Percentiles rank a stretch among this genome's conserved stretches.
phyloP scores from a whole-genome alignment of 1,140 invertebrate species.

The Ips typographus region DNA sequence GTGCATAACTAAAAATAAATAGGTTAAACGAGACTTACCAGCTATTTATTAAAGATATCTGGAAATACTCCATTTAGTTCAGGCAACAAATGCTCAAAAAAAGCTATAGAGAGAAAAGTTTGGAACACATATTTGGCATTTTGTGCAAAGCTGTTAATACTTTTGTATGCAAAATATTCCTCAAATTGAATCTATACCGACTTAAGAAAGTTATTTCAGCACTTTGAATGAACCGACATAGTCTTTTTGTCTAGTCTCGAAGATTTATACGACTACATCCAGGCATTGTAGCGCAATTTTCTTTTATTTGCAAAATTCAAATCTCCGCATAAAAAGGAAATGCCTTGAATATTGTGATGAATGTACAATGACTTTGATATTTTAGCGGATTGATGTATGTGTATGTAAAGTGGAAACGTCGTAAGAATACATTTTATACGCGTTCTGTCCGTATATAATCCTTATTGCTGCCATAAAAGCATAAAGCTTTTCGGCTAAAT shows the following conservation, averaged over 20 bases:
- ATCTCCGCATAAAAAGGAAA: slow-evolving; percentile 27
- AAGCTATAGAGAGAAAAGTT: neutral
- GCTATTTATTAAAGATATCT: too few relatives aligned
- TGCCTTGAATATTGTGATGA: slow-evolving; percentile 23
- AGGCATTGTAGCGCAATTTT: slow-evolving; percentile 20
- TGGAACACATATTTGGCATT: too few relatives aligned
- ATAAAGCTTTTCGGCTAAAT: slow-evolving; percentile 18
- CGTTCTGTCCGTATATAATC: slow-evolving; percentile 20
- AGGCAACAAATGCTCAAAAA: too few relatives aligned
- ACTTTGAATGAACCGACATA: slow-evolving; percentile 4
- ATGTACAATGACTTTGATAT: slow-evolving; percentile 31
- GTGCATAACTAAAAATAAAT: too few relatives aligned
- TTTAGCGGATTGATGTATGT: slow-evolving; percentile 30
- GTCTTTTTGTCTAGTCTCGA: slow-evolving; percentile 4
- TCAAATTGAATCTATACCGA: neutral
- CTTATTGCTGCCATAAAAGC: slow-evolving; percentile 25
- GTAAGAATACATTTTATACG: slow-evolving; percentile 23
- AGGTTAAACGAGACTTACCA: too few relatives aligned
- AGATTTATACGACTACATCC: slow-evolving; percentile 15
- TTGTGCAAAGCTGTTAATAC: neutral
- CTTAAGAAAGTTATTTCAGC: slow-evolving; percentile 3
- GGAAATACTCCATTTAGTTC: too few relatives aligned
- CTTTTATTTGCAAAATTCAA: slow-evolving; percentile 27
- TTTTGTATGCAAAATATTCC: neutral
- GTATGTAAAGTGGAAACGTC: slow-evolving; percentile 23